phyloP scores from a whole-genome alignment of 2,797 vertebrate species.

The Phylloscopus collybita region DNA sequence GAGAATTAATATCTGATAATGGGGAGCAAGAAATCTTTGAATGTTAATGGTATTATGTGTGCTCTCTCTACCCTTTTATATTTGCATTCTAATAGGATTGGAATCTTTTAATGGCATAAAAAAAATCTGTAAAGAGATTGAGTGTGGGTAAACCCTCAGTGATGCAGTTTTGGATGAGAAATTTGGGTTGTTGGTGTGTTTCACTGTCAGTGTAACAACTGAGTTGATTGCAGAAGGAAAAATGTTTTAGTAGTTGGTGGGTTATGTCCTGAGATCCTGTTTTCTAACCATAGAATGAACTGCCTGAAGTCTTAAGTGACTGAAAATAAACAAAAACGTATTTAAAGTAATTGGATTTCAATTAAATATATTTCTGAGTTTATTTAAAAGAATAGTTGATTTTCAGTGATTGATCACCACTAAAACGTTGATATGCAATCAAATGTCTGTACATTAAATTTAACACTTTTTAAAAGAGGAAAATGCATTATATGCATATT shows the following conservation, averaged over 20 bases:
- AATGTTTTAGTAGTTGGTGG: background rate
- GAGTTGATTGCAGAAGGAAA: background rate
- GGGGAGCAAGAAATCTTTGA: conserved; percentile 47
- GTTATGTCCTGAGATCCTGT: background rate
- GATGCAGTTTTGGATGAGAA: conserved; percentile 11
- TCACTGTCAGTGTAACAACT: background rate
- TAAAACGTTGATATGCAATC: conserved; percentile 38
- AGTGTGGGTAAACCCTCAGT: background rate
- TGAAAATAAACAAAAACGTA: conserved; percentile 17
- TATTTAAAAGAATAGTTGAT: conserved; percentile 20
- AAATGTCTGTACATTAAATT: conserved; percentile 36
- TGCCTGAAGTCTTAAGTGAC: background rate
- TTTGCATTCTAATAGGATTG: conserved; percentile 60
- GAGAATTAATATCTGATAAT: conserved; percentile 64
- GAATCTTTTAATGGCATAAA: conserved; percentile 36
- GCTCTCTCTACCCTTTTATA: conserved; percentile 37
- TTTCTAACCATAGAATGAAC: background rate
- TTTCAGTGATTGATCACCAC: background rate
- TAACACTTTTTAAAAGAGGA: background rate
- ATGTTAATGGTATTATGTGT: conserved; percentile 43
- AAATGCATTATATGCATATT: conserved; percentile 62
- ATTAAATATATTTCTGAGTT: background rate
- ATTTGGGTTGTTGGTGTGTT: background rate
- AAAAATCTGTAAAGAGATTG: background rate
- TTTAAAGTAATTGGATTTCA: conserved; percentile 37